Base-by-base conservation (phyloP, 2,113 vertebrate species). In the Sialia sialis region DNA sequence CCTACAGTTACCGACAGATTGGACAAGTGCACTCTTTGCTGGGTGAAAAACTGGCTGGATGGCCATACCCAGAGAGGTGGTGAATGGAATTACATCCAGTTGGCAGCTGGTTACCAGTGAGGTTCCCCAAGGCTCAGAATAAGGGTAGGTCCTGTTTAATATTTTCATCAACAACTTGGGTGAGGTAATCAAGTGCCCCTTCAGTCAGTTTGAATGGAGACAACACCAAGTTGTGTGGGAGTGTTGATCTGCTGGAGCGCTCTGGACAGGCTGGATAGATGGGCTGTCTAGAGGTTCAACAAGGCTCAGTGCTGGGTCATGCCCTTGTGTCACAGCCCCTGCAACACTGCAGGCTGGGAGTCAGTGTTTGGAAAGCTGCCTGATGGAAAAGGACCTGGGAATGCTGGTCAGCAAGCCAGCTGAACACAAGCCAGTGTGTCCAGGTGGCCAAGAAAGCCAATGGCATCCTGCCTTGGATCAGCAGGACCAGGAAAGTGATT, bases 241-340 rank as follows among this genome's bases (percentile, higher is more conserved):
- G 11, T 13, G 12, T 55, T 55, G 30, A 20, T n/a, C 19, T 32
- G 54, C 54, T n/a, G 54, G 54, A n/a, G 32, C 4, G 1, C 10
- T 19, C 48, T 16, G 67, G 20, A 69, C 34, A 70, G 34, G 56
- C 25, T 78, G n/a, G 19, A 55, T 39, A 7, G 4, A 17, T 55
- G 56, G n/a, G 63, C 46, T 55, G 39, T 39, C 38, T 22, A 13
- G 46, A 68, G 54, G 18, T n/a, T n/a, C 43, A 44, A 5, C 32
- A 36, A 51, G 16, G 18, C 36, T 23, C 5, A 4, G 36, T 70
- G 43, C 36, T 0, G 0, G 9, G 27, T 63, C 16, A 36, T 38
- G 72, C 16, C 23, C 36, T 68, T 83, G 55, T 22, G 6, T 43
- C 34, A 63, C 17, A 63, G 8, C 6, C 6, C 36, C 18, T 11